A percentile compares a stretch with the other conserved stretches of the same genome.
Evolutionary conservation across 2,888 invertebrate genomes (phyloP).

Genomic region (Eueremaeus valkanovi): DNA sequence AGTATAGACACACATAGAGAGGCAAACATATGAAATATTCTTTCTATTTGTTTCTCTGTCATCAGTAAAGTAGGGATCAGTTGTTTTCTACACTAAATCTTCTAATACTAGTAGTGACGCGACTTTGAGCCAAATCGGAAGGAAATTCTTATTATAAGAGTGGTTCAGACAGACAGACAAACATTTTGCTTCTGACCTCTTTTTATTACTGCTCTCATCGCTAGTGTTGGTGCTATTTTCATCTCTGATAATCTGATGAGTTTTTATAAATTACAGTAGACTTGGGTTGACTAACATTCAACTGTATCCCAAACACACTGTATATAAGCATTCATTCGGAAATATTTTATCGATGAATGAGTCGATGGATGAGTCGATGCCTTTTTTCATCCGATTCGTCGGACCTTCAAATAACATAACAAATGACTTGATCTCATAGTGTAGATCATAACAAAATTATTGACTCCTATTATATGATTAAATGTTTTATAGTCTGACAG

Average conservation of each 20-base stretch:
- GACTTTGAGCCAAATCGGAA: slow-evolving; percentile 2
- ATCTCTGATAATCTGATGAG: not conserved
- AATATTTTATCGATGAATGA: not conserved
- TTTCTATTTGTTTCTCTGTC: too few relatives aligned
- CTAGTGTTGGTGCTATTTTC: slow-evolving; percentile 1
- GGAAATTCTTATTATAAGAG: slow-evolving; percentile 17
- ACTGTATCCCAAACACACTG: too few relatives aligned
- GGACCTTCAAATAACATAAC: not conserved
- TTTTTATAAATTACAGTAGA: not conserved
- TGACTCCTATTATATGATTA: slow-evolving; percentile 20
- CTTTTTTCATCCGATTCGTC: not conserved
- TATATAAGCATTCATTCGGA: not conserved
- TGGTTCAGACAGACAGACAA: slow-evolving; percentile 11
- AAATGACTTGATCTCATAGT: not conserved
- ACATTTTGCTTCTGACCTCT: not conserved
- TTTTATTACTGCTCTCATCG: not conserved
- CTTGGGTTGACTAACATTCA: not conserved
- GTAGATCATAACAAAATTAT: slow-evolving; percentile 11
- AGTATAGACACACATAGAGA: too few relatives aligned
- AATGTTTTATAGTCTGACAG: not conserved
- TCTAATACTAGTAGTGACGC: not conserved
- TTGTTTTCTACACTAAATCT: not conserved
- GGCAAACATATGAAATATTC: too few relatives aligned
- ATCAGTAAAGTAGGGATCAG: too few relatives aligned
- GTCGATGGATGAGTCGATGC: not conserved